These are phyloP conservation scores for Acomys russatus DNA, from an alignment of 2,797 vertebrate genomes.

Conservation along the genomic window DNA sequence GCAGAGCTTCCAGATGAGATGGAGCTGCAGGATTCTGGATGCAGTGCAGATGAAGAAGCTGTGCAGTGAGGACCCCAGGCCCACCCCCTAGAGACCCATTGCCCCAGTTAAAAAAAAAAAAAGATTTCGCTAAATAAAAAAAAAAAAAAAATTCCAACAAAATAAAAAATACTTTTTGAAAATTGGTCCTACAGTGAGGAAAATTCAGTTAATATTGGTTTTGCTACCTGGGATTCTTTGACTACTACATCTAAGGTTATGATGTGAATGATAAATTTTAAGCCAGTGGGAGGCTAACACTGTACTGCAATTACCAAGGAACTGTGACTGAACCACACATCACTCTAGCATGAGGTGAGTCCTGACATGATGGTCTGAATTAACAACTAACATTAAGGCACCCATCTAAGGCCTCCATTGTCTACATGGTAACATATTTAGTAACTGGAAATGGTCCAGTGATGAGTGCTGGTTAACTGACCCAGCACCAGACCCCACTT, in stretches of 20 bases:
- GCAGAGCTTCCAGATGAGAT: no score
- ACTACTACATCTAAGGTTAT: background rate
- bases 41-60: background rate
- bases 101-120: no score
- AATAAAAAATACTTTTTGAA: slow-evolving; percentile 16
- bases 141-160: background rate
- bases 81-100: background rate
- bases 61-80: background rate
- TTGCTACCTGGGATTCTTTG: background rate
- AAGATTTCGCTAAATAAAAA: no score
- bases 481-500: background rate
- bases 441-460: background rate
- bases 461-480: background rate
- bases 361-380: background rate
- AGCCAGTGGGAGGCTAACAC: background rate
- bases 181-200: background rate
- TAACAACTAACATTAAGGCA: background rate
- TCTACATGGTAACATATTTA: background rate
- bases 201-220: background rate
- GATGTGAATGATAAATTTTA: background rate
- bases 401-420: background rate
- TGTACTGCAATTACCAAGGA: no score
- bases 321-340: background rate
- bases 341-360: background rate
- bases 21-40: background rate